Base-by-base conservation (phyloP, 2,888 invertebrate genomes). In the Antheraea assamensis region DNA sequence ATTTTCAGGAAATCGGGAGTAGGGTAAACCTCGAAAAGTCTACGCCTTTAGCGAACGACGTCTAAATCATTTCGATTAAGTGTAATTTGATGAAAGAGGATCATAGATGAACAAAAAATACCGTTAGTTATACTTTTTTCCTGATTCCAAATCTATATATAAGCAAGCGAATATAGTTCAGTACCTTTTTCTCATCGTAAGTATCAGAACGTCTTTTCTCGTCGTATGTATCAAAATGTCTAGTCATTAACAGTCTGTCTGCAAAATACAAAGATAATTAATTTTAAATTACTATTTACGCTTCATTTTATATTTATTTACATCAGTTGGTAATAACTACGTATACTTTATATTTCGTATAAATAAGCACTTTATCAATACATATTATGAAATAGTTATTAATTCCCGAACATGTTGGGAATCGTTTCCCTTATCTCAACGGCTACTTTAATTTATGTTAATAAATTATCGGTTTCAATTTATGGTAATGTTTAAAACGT, bases 301-400 rank as follows among this genome's bases (percentile, higher is more conserved):
- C 5, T 30, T 64, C 58, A 30, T 64, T 42, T 42, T 64, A 21
- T 10, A 27, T 61, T 2, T 24, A 27, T 61, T 61, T 15, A 61
- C 13, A 61, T 61, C 27, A 64, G 5, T 15, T 3, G 61, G 30
- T 64, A 30, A 5, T 64, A 17, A 30, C 61, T 64, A 30, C 30
- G 17, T 64, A 64, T 27, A 17, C 15, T 64, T 64, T 30, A 64
- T 64, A 64, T 61, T 71, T 72, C 35, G 74, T 75, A 73, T 72
- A 74, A 76, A 73, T 71, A 74, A 75, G 72, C 66, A 71, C 75
- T 78, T 75, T 76, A 73, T 76, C 76, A 77, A 78, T 73, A n/a
- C n/a, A n/a, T n/a, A 76, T 79, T 77, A 71, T 76, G 78, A 75
- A 58, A 55, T 27, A 71, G 76, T 78, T 73, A 70, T 73, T 78